A percentile compares a stretch with the other conserved stretches of the same genome.
These are phyloP conservation scores for Linurgus olivaceus DNA, from an alignment of 2,797 vertebrate species.

Conservation along the genomic window DNA sequence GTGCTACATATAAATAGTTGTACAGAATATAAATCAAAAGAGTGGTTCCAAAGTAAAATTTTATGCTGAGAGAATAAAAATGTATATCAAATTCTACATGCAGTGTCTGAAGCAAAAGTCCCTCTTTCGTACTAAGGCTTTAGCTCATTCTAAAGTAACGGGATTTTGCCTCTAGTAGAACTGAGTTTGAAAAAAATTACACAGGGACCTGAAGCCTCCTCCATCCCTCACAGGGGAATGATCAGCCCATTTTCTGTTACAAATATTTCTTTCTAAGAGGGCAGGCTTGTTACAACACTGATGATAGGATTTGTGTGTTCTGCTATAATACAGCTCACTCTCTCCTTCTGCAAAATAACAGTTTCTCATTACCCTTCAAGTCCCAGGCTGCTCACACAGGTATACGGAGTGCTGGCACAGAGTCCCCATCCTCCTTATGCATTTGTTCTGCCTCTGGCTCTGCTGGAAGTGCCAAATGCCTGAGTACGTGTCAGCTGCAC, in stretches of 20 bases:
- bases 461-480: background rate
- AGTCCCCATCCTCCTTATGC: background rate
- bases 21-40: background rate
- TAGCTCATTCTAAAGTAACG: background rate
- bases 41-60: background rate
- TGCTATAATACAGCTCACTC: fast-evolving
- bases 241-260: background rate
- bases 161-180: background rate
- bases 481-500: background rate
- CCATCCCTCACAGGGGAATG: background rate
- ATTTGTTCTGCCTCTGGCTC: background rate
- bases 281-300: background rate
- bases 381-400: background rate
- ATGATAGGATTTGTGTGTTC: background rate
- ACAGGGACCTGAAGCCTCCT: background rate
- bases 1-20: background rate
- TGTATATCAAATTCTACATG: background rate
- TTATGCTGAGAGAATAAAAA: background rate
- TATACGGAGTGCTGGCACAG: background rate
- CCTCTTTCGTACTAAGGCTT: background rate
- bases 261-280: background rate
- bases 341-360: background rate
- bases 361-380: background rate
- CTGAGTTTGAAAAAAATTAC: background rate
- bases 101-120: background rate